Percentiles rank a stretch among this genome's conserved stretches.
Evolutionary conservation across 2,888 invertebrate species (phyloP).

Genomic region (Eupeodes latifasciatus): DNA sequence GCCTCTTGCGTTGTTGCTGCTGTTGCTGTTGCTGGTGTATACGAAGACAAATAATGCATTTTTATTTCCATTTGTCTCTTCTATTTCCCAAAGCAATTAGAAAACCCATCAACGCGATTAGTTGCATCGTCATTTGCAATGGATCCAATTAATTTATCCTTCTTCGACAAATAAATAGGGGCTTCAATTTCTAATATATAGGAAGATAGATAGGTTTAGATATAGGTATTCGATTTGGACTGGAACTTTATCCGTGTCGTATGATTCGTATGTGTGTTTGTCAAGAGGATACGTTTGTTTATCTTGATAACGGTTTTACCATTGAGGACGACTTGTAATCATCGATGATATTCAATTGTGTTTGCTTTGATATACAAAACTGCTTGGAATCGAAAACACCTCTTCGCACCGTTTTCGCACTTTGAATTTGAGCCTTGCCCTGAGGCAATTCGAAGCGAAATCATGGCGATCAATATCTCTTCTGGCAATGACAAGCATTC

Average conservation of each 20-base stretch:
- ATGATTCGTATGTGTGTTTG: not conserved
- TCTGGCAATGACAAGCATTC: slow-evolving; percentile 24
- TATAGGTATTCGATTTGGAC: not conserved
- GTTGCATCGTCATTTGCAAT: slow-evolving; percentile 67
- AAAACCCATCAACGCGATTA: slow-evolving; percentile 70
- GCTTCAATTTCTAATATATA: not conserved
- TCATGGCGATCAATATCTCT: slow-evolving; percentile 9
- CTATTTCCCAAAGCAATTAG: slow-evolving; percentile 70
- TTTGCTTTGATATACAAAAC: slow-evolving; percentile 9
- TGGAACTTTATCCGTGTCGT: not conserved
- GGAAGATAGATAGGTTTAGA: not conserved
- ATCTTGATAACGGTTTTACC: slow-evolving; percentile 14
- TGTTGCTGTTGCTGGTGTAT: not conserved
- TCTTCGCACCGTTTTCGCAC: not conserved
- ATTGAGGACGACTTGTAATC: slow-evolving; percentile 8
- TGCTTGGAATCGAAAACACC: not conserved
- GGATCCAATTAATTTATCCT: slow-evolving; percentile 67
- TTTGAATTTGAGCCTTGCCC: not conserved
- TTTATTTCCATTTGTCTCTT: slow-evolving; percentile 41
- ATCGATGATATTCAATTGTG: slow-evolving; percentile 23
- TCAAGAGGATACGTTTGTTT: not conserved
- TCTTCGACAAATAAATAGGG: slow-evolving; percentile 29
- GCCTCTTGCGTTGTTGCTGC: no score
- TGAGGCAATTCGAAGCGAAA: not conserved
- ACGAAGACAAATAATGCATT: slow-evolving; percentile 43